phyloP scores from a whole-genome alignment of 2,888 invertebrate species.

The Sturmia bella region DNA sequence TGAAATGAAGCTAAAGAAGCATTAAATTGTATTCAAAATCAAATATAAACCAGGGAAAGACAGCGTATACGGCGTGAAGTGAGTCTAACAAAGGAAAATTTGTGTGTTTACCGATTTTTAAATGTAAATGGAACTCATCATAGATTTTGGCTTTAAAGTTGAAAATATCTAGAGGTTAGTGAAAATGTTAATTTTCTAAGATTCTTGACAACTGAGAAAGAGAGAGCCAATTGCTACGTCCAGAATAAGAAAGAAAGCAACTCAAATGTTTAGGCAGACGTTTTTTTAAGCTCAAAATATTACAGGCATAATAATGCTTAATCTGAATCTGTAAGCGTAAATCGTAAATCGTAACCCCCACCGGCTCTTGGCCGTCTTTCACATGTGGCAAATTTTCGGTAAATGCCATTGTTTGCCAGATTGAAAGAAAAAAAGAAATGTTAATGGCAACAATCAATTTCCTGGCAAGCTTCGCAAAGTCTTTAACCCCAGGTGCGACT shows the following conservation, averaged over 20 bases:
- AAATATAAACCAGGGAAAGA: neutral
- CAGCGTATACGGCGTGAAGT: neutral
- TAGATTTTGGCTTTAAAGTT: conserved; percentile 22
- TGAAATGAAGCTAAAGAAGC: conserved; percentile 21
- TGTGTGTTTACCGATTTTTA: neutral
- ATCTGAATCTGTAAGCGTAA: too few species aligned
- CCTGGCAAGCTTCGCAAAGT: too few species aligned
- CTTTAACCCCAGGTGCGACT: too few species aligned
- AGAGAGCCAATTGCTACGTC: conserved; percentile 8
- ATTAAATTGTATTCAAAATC: neutral
- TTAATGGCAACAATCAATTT: too few species aligned
- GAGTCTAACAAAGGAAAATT: neutral
- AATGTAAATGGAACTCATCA: neutral
- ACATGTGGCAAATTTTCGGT: too few species aligned
- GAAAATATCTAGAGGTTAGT: conserved; percentile 42
- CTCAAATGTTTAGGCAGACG: neutral
- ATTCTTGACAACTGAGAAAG: neutral
- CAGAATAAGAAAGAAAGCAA: neutral
- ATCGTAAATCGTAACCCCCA: too few species aligned
- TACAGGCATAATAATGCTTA: too few species aligned
- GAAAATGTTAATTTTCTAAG: neutral
- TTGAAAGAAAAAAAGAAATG: too few species aligned
- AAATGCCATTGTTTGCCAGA: too few species aligned
- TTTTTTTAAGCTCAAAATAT: too few species aligned
- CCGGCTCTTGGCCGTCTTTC: too few species aligned